Base-by-base conservation (phyloP, 2,888 invertebrate species). In the Serrognathus titanus region DNA sequence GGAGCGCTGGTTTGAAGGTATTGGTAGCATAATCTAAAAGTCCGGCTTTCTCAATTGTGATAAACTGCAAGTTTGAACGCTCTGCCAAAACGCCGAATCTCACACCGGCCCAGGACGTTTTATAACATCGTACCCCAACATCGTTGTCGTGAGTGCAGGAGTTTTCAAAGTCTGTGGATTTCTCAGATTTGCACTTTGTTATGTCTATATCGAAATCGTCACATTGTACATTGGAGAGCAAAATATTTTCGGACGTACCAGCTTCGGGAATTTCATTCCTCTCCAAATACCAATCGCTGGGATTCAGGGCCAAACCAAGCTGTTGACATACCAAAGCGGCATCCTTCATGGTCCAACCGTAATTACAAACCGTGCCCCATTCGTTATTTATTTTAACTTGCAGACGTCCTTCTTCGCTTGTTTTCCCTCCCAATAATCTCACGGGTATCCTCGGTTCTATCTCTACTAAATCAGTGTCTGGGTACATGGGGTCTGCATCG, bases 321-420 rank as follows among this genome's bases (percentile, higher is more conserved):
- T 98, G 97, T 76, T 97, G 92, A 71, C 99, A 99, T 1, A 93
- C 95, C 48, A 98, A 78, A 0, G 96, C 93, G 0, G 99, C 96
- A 71, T 94, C 90, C 43, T 87, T 82, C 13, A 93, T 88, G 45
- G 89, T 95, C 97, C 98, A 99, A 46, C 91, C 92, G 73, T 98
- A 94, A 77, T 93, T 93, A 74, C 99, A 99, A 1, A 99, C 93
- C 0, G 97, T 97, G 37, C 98, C 98, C 98, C 98, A 98, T 73
- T 88, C 86, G 0, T 89, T 89, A 57, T 90, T 86, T 7, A 97
- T 80, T 68, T 87, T 85, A 0, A 97, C 85, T 80, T 94, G 92
- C 38, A 94, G 75, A 63, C 97, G 83, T 0, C 99, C 99, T 80
- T 97, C 95, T 39, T 86, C 84, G 51, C 85, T 85, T 1, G 88